Evolutionary conservation across 2,797 vertebrate genomes (phyloP).

Genomic region (Sebastes melanostomus): DNA sequence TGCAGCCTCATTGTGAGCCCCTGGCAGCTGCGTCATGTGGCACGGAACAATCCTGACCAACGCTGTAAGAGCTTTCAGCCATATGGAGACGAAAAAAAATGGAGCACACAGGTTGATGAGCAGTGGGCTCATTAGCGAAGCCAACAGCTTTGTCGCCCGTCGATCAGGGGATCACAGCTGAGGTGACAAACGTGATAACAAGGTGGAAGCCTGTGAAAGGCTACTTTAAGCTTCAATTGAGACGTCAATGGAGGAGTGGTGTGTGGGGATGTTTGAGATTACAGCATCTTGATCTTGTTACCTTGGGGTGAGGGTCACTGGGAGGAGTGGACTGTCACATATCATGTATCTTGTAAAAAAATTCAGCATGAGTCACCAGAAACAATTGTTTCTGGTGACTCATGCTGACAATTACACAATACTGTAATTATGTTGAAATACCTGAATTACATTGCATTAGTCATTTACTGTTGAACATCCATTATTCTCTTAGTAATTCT

Average conservation of each 20-base stretch:
- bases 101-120: constrained; percentile 3
- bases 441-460: neutral
- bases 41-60: neutral
- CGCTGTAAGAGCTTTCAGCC: neutral
- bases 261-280: neutral
- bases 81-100: constrained; percentile 11
- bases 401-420: too few relatives aligned
- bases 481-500: neutral
- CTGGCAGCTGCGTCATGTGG: constrained; percentile 9
- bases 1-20: neutral
- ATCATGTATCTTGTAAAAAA: neutral
- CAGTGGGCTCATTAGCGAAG: neutral
- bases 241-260: neutral
- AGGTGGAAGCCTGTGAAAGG: neutral
- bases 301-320: neutral
- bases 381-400: neutral
- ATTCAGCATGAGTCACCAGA: neutral
- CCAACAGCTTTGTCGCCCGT: neutral
- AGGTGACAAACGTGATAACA: neutral
- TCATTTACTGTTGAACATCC: neutral
- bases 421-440: constrained; percentile 3
- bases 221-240: neutral
- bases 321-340: neutral
- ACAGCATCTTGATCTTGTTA: neutral
- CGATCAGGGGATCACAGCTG: neutral